Conservation (phyloP, 2,888 invertebrate species). For the Escarpia spicata region DNA sequence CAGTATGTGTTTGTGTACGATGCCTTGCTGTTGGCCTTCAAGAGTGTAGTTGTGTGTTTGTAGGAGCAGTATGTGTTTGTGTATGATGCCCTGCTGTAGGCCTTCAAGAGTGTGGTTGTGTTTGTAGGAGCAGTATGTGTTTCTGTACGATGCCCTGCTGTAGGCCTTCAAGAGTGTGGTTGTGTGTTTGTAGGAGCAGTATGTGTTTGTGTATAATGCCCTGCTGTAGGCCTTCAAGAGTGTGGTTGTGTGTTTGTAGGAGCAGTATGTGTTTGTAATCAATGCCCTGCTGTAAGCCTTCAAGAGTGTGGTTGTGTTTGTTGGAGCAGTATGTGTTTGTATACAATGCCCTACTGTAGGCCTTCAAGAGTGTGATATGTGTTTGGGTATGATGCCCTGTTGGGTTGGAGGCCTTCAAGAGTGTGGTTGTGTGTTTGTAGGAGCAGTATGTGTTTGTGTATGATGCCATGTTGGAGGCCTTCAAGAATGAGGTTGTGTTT, state of each 20-base stretch:
- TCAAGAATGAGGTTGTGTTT: not conserved
- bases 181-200: conserved; percentile 41
- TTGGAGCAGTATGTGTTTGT: conserved; percentile 46
- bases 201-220: conserved; percentile 44
- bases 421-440: conserved; percentile 30
- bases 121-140: conserved; percentile 19
- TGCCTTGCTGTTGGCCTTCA: no score
- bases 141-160: conserved; percentile 24
- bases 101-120: no score
- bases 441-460: conserved; percentile 46
- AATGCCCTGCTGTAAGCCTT: conserved; percentile 23
- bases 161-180: not conserved
- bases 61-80: no score
- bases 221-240: conserved; percentile 19
- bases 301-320: conserved; percentile 19
- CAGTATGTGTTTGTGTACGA: no score
- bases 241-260: conserved; percentile 10
- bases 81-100: no score
- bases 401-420: conserved; percentile 22
- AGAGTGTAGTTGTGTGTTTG: no score
- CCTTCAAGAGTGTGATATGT: not conserved
- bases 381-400: conserved; percentile 24
- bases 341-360: conserved; percentile 40
- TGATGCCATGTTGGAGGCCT: conserved; percentile 38
- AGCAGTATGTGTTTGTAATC: conserved; percentile 24